Percentiles rank a stretch among this genome's conserved stretches.
phyloP scores from a whole-genome alignment of 2,888 invertebrate genomes.

The Agonopterix alstromeriana region DNA sequence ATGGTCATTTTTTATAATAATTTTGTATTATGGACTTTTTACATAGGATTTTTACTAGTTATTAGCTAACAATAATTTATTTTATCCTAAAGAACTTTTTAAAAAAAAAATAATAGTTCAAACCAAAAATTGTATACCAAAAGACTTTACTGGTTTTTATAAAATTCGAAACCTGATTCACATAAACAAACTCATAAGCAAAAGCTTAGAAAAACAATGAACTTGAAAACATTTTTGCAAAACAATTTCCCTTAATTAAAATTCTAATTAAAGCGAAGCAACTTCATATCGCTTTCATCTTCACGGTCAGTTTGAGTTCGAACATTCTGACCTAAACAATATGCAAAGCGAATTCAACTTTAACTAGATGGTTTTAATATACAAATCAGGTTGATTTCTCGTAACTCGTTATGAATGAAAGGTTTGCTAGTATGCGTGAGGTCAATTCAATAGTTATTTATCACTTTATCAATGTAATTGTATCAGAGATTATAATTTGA shows the following conservation, averaged over 20 bases:
- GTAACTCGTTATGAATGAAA: slow-evolving; percentile 1
- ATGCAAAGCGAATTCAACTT: not conserved
- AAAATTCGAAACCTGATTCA: no score
- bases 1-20: no score
- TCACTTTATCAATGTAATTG: slow-evolving; percentile 1
- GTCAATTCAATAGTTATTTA: slow-evolving; percentile 7
- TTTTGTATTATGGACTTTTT: no score
- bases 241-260: slow-evolving; percentile 11
- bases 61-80: no score
- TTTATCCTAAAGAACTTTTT: no score
- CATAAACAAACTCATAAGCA: no score
- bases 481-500: slow-evolving; percentile 2
- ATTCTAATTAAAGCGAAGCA: slow-evolving; percentile 8
- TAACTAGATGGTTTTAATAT: not conserved
- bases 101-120: no score
- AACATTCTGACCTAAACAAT: slow-evolving; percentile 5
- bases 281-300: slow-evolving; percentile 10
- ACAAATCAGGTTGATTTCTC: not conserved
- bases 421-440: slow-evolving; percentile 5
- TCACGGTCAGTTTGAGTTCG: slow-evolving; percentile 9
- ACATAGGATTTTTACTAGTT: no score
- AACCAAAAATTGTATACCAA: no score
- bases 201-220: no score
- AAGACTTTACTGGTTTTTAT: no score
- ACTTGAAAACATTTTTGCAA: no score